Conservation (phyloP, 2,888 invertebrate genomes). For the Andrena minutula region DNA sequence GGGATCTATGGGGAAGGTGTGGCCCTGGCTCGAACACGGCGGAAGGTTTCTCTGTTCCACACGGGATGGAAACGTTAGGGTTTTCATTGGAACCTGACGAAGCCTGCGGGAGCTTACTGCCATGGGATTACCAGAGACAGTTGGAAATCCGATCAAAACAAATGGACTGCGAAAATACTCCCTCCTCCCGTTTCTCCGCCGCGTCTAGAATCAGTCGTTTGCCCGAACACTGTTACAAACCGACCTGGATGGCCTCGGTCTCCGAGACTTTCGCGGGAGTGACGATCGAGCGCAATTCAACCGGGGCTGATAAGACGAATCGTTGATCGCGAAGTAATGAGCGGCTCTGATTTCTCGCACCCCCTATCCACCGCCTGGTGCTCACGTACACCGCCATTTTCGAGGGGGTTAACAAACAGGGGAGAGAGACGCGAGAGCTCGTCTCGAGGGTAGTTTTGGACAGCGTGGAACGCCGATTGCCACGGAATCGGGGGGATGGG, state of each 20-base stretch:
- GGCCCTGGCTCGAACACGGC: constrained; percentile 38
- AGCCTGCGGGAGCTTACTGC: constrained; percentile 80
- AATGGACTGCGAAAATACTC: constrained; percentile 83
- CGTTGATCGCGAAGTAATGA: constrained; percentile 82
- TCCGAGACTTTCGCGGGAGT: constrained; percentile 57
- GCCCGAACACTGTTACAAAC: constrained; percentile 53
- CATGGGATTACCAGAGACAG: constrained; percentile 82
- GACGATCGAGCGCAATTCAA: constrained; percentile 74
- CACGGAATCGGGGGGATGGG: constrained; percentile 26
- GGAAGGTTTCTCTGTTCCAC: constrained; percentile 41
- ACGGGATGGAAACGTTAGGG: constrained; percentile 78
- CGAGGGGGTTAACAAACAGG: constrained; percentile 46
- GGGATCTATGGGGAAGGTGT: constrained; percentile 45
- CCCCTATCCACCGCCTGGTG: constrained; percentile 32
- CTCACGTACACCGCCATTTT: constrained; percentile 25
- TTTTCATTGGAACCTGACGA: constrained; percentile 82
- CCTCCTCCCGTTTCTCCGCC: constrained; percentile 75
- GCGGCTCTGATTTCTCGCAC: constrained; percentile 61
- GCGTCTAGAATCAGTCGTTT: constrained; percentile 83
- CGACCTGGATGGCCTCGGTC: constrained; percentile 79
- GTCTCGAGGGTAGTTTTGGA: constrained; percentile 44
- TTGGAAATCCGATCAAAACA: constrained; percentile 84
- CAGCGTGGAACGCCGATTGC: constrained; percentile 52
- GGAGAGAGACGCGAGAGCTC: neutral
- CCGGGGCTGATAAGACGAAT: constrained; percentile 80